A percentile compares a stretch with the other conserved stretches of the same genome.
These are phyloP conservation scores for Cyprinodon brontotheroides DNA, from an alignment of 2,113 vertebrate species.

Conservation along the genomic window DNA sequence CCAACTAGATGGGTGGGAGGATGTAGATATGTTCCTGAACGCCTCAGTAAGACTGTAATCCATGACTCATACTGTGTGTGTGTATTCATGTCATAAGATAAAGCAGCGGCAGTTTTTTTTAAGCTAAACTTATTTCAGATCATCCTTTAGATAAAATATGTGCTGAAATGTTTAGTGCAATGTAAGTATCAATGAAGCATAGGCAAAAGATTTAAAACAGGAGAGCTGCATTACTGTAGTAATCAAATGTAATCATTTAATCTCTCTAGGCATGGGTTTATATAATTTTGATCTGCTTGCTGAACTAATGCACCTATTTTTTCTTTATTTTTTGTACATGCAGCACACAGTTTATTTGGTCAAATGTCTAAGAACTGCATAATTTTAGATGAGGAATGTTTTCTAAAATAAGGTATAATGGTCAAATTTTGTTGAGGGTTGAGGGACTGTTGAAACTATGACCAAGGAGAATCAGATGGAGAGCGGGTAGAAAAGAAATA, in stretches of 20 bases:
- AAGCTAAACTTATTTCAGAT: conserved; percentile 24
- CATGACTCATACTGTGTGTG: conserved; percentile 41
- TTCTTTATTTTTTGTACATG: neutral
- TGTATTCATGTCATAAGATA: conserved; percentile 27
- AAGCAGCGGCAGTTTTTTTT: conserved; percentile 33
- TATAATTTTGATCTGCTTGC: neutral
- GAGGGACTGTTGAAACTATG: conserved; percentile 10
- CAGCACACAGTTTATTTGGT: neutral
- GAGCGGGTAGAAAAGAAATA: neutral
- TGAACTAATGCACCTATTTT: neutral
- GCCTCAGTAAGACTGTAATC: conserved; percentile 52
- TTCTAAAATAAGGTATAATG: conserved; percentile 2
- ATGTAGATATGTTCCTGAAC: conserved; percentile 43
- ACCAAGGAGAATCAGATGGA: conserved; percentile 19
- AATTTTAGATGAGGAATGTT: neutral
- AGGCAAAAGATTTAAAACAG: conserved; percentile 4
- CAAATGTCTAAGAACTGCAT: neutral
- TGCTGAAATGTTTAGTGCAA: conserved; percentile 8
- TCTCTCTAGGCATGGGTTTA: neutral
- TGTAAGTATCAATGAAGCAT: neutral
- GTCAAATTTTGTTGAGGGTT: conserved; percentile 21
- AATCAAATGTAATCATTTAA: neutral
- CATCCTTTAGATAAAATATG: neutral
- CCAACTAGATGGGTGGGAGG: conserved; percentile 55
- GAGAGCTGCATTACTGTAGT: neutral